These are phyloP conservation scores for Cephus cinctus DNA, from an alignment of 1,140 invertebrate species.

Conservation along the genomic window DNA sequence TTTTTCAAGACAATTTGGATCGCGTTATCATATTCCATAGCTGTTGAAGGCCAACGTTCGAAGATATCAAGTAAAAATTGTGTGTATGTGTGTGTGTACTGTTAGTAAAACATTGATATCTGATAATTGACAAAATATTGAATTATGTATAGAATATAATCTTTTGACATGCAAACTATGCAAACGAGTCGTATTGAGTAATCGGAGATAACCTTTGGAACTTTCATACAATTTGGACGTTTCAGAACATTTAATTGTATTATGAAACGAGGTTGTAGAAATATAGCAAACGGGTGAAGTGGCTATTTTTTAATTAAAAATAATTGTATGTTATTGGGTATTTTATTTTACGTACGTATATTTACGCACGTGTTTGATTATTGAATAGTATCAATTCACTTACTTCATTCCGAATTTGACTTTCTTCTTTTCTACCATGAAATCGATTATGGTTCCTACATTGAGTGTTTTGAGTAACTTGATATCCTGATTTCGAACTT, in stretches of 20 bases:
- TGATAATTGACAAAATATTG: too few species aligned
- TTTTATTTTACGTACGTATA: conserved; percentile 4
- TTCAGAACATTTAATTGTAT: background rate
- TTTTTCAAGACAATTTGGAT: too few species aligned
- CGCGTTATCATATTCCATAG: too few species aligned
- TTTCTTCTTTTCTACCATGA: conserved; percentile 89
- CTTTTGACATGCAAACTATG: too few species aligned
- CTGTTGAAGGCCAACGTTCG: too few species aligned
- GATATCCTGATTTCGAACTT: conserved; percentile 73
- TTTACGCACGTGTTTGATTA: background rate
- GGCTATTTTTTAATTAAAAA: conserved; percentile 1
- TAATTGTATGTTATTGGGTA: conserved; percentile 1
- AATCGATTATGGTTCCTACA: conserved; percentile 76
- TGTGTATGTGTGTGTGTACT: too few species aligned
- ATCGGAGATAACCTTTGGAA: too few species aligned
- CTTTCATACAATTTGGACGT: too few species aligned
- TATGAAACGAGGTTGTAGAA: conserved; percentile 1
- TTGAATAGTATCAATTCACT: conserved; percentile 44
- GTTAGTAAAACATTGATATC: too few species aligned
- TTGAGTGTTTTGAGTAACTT: conserved; percentile 71
- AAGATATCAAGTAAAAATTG: too few species aligned
- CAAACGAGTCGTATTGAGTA: too few species aligned
- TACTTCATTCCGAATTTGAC: conserved; percentile 82
- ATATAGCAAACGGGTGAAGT: background rate
- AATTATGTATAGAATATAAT: too few species aligned